A percentile compares a stretch with the other conserved stretches of the same genome.
These are phyloP conservation scores for Hycleus cichorii DNA, from an alignment of 1,140 invertebrate genomes.

Conservation along the genomic window DNA sequence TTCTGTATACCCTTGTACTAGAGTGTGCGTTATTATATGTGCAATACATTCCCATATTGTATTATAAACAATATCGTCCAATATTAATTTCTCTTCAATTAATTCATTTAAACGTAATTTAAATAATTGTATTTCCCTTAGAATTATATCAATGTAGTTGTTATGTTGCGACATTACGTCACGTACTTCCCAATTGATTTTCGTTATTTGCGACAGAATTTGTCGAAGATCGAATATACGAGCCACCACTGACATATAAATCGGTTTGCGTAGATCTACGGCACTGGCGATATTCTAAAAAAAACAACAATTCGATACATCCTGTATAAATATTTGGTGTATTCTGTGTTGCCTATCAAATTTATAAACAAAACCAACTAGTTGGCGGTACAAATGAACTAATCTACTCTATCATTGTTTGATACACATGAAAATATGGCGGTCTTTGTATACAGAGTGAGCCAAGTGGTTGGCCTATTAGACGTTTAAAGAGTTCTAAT, in stretches of 20 bases:
- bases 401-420: no score
- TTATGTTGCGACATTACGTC: conserved; percentile 95
- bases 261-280: conserved; percentile 67
- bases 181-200: conserved; percentile 93
- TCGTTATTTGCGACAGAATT: conserved; percentile 75
- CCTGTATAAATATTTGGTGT: no score
- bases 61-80: conserved; percentile 61
- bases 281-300: conserved; percentile 62
- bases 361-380: no score
- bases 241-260: conserved; percentile 77
- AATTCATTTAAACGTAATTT: conserved; percentile 67
- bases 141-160: conserved; percentile 70
- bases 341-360: no score
- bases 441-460: no score
- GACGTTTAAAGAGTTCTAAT: no score
- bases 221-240: conserved; percentile 72
- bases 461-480: no score
- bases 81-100: conserved; percentile 50
- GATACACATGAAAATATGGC: no score
- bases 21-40: conserved; percentile 70
- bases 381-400: no score
- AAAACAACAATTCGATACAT: not conserved
- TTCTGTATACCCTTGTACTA: conserved; percentile 80
- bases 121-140: conserved; percentile 70
- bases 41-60: conserved; percentile 83